Conservation (phyloP, 2,797 vertebrate genomes). For the Aphelocoma californica region DNA sequence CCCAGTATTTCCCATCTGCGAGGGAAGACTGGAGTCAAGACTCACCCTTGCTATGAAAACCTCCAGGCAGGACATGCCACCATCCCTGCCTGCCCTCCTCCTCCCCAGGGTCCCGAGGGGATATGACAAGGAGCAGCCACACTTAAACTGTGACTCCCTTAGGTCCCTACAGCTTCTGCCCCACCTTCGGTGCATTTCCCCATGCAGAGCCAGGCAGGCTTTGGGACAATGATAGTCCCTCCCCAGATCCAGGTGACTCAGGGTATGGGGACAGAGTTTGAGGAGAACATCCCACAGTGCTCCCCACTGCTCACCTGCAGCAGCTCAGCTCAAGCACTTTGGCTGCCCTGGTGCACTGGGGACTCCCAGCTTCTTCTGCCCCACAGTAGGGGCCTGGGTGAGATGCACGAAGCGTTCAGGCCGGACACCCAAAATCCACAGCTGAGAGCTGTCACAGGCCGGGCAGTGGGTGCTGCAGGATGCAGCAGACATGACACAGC, state of each 20-base stretch:
- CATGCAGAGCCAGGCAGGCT: rapidly evolving
- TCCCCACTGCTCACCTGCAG: background rate
- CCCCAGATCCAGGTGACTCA: background rate
- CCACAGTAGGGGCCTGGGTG: background rate
- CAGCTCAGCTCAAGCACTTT: background rate
- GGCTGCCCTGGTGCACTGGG: background rate
- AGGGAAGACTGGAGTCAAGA: background rate
- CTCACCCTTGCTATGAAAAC: background rate
- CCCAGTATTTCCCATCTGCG: slow-evolving; percentile 5
- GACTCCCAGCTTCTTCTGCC: background rate
- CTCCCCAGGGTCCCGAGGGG: background rate
- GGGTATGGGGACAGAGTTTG: background rate
- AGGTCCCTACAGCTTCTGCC: background rate
- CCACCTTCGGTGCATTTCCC: rapidly evolving
- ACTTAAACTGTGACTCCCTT: background rate
- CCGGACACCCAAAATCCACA: background rate
- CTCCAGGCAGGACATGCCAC: background rate
- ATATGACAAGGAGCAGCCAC: background rate
- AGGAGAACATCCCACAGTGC: background rate
- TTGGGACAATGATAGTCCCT: background rate
- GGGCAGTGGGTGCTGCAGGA: background rate
- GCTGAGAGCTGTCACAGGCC: background rate
- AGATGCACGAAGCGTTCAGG: background rate
- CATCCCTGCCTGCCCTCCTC: background rate
- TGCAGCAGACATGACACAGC: background rate